Base-by-base conservation (phyloP, 1,140 invertebrate genomes). In the Zophobas atratus region DNA sequence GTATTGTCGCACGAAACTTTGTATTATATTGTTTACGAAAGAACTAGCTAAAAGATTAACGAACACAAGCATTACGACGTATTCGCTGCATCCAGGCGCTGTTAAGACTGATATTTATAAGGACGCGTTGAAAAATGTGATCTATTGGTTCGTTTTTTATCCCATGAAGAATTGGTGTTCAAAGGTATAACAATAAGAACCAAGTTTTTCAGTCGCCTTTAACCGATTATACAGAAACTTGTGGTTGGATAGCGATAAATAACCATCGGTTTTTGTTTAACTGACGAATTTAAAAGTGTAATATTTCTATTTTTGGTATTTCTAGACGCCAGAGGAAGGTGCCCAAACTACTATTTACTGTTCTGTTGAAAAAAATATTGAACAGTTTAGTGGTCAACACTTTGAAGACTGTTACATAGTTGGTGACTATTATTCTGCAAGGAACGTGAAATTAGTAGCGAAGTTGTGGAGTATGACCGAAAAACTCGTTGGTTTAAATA, bases 1-100 rank as follows among this genome's bases (percentile, higher is more conserved):
- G 35, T 95, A 94, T 83, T 82, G 85, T 0, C 91, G 92, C 81
- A 93, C 92, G 76, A 95, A 95, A 87, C 81, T 94, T 55, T 92
- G 92, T 2, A 90, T 93, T 73, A 84, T 92, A 20, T 85, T 94
- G 1, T 94, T 94, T 79, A 91, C 89, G 0, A 88, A 86, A 8
- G 91, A 94, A 85, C 86, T 95, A 35, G 86, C 88, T 38, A 85
- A 85, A 63, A 85, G 87, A 77, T 81, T 94, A 32, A 84, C 90
- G 88, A 89, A 89, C 88, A 88, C 75, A 39, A 78, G 76, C 35
- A 79, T 85, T 0, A 81, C 56, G 5, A 80, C 82, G 0, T 84
- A 84, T 80, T 82, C 81, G 6, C 75, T 84, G 6, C 84, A 85
- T 81, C 85, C 85, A 2, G 85, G 84, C 46, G 78, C 79, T 8